phyloP scores from a whole-genome alignment of 2,888 invertebrate genomes.

The Willowsia nigromaculata region DNA sequence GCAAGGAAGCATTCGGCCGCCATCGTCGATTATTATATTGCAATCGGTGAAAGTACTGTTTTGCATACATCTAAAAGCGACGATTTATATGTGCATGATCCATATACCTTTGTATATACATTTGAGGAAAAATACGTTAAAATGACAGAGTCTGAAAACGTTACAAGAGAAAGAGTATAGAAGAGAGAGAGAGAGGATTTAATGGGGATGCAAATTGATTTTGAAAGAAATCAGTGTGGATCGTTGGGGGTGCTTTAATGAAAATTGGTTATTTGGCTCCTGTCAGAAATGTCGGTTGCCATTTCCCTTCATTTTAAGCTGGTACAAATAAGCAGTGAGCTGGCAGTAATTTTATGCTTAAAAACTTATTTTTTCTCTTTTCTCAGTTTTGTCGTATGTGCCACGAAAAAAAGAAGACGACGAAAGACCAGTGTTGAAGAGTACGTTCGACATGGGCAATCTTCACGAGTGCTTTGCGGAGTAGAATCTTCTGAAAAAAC shows the following conservation, averaged over 20 bases:
- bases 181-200: constrained; percentile 55
- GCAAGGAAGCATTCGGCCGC: not conserved
- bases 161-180: not conserved
- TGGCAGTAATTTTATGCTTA: constrained; percentile 59
- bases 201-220: constrained; percentile 73
- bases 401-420: not conserved
- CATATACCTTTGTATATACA: not conserved
- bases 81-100: not conserved
- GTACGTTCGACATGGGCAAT: constrained; percentile 40
- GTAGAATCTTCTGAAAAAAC: constrained; percentile 3
- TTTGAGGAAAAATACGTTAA: not conserved
- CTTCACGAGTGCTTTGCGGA: not conserved
- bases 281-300: constrained; percentile 70
- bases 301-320: constrained; percentile 62
- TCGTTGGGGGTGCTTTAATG: constrained; percentile 72
- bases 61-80: not conserved
- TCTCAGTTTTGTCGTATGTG: constrained; percentile 26
- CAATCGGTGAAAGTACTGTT: not conserved
- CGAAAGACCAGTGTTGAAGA: constrained; percentile 13
- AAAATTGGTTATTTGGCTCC: constrained; percentile 72
- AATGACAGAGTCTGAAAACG: not conserved
- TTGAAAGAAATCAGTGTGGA: constrained; percentile 71
- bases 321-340: constrained; percentile 62
- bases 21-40: constrained; percentile 32
- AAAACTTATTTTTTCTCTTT: constrained; percentile 48